Conservation (phyloP, 2,888 invertebrate genomes). For the Linyphia triangularis region DNA sequence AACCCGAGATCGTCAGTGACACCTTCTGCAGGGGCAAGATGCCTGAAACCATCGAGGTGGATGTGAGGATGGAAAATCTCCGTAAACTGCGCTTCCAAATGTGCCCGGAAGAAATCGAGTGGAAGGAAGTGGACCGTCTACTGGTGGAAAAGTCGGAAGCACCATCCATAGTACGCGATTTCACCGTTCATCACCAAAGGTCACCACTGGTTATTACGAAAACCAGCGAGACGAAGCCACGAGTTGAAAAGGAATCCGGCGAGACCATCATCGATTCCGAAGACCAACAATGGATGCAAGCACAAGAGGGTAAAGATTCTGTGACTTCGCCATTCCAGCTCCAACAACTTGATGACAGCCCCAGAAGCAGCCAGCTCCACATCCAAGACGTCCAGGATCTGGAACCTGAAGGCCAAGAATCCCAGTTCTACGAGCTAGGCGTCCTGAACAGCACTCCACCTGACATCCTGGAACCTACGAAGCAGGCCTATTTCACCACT, state of each 20-base stretch:
- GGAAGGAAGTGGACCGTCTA: conserved; percentile 70
- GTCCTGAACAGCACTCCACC: conserved; percentile 60
- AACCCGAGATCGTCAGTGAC: conserved; percentile 72
- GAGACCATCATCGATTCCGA: conserved; percentile 31
- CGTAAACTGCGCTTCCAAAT: conserved; percentile 67
- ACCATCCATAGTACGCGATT: conserved; percentile 56
- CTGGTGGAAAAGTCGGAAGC: conserved; percentile 54
- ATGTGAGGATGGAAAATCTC: conserved; percentile 66
- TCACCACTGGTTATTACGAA: conserved; percentile 50
- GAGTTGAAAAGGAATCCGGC: conserved; percentile 18
- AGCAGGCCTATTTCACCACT: conserved; percentile 51
- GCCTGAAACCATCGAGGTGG: conserved; percentile 63
- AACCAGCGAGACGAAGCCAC: conserved; percentile 20
- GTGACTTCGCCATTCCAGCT: conserved; percentile 58
- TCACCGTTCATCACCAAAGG: conserved; percentile 62
- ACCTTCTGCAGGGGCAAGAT: conserved; percentile 55
- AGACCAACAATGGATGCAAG: conserved; percentile 21
- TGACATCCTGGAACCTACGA: conserved; percentile 62
- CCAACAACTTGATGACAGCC: conserved; percentile 69
- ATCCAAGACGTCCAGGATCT: conserved; percentile 62
- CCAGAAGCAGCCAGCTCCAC: conserved; percentile 67
- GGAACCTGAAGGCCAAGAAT: conserved; percentile 39
- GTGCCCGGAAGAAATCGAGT: conserved; percentile 64
- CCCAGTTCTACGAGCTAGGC: conserved; percentile 62
- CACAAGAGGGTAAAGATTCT: conserved; percentile 28